phyloP scores from a whole-genome alignment of 2,888 invertebrate species.

The Taphrorychus bicolor region DNA sequence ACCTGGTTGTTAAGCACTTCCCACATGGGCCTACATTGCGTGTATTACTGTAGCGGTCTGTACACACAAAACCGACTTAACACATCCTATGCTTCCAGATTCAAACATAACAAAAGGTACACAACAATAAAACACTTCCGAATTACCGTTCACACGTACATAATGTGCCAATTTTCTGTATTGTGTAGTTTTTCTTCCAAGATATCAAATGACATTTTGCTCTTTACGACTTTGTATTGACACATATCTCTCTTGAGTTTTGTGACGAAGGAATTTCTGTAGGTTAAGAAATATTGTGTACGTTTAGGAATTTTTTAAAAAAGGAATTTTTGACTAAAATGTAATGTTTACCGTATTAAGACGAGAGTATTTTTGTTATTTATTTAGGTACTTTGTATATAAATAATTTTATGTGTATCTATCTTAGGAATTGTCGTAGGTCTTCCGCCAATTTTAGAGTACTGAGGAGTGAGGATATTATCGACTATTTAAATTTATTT shows the following conservation, averaged over 20 bases:
- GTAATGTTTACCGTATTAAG: conserved; percentile 11
- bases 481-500: too few species aligned
- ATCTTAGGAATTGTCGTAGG: not conserved
- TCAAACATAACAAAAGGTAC: conserved; percentile 2
- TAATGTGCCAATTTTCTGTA: not conserved
- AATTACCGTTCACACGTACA: not conserved
- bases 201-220: not conserved
- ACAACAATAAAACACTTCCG: conserved; percentile 7
- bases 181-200: not conserved
- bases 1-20: conserved; percentile 55
- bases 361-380: conserved; percentile 35
- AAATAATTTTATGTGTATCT: not conserved
- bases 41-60: not conserved
- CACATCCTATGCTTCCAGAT: not conserved
- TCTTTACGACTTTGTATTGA: not conserved
- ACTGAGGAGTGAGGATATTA: not conserved
- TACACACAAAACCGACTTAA: not conserved
- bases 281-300: not conserved
- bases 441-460: not conserved
- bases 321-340: conserved; percentile 18
- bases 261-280: conserved; percentile 11
- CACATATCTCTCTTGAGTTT: conserved; percentile 10
- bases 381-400: conserved; percentile 22
- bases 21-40: conserved; percentile 53
- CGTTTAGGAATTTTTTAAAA: conserved; percentile 9